A percentile compares a stretch with the other conserved stretches of the same genome.
These are phyloP conservation scores for Darevskia nairensis DNA, from an alignment of 2,797 vertebrate genomes.

Conservation along the genomic window DNA sequence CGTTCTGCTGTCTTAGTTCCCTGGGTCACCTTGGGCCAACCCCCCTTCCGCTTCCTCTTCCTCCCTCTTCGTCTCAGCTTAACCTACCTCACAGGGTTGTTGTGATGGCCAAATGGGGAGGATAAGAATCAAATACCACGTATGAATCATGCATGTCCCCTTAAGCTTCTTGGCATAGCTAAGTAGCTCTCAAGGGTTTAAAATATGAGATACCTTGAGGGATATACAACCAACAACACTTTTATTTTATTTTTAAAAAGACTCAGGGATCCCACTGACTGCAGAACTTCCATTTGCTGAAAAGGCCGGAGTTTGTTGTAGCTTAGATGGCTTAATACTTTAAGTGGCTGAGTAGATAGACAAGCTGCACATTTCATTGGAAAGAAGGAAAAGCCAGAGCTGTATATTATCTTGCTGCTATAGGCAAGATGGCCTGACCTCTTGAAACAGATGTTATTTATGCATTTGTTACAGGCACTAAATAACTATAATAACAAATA, in stretches of 20 bases:
- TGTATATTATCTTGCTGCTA: slow-evolving; percentile 22
- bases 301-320: slow-evolving; percentile 14
- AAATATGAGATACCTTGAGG: not conserved
- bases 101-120: not conserved
- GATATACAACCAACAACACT: not conserved
- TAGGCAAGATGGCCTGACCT: slow-evolving; percentile 15
- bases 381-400: not conserved
- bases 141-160: not conserved
- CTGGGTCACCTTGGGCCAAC: too few relatives aligned
- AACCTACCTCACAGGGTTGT: too few relatives aligned
- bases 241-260: not conserved
- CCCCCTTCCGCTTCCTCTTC: too few relatives aligned
- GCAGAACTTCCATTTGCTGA: slow-evolving; percentile 25
- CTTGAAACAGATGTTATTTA: slow-evolving; percentile 38
- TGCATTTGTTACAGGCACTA: slow-evolving; percentile 36
- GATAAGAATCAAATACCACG: not conserved
- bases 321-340: slow-evolving; percentile 25
- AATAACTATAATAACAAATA: slow-evolving; percentile 36
- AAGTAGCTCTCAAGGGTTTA: not conserved
- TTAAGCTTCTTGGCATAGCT: not conserved
- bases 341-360: slow-evolving; percentile 27
- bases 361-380: slow-evolving; percentile 8
- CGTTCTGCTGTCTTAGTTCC: too few relatives aligned
- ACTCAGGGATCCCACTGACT: not conserved
- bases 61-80: not conserved